Conservation (phyloP, 1,140 invertebrate species). For the Drosophila arizonae region DNA sequence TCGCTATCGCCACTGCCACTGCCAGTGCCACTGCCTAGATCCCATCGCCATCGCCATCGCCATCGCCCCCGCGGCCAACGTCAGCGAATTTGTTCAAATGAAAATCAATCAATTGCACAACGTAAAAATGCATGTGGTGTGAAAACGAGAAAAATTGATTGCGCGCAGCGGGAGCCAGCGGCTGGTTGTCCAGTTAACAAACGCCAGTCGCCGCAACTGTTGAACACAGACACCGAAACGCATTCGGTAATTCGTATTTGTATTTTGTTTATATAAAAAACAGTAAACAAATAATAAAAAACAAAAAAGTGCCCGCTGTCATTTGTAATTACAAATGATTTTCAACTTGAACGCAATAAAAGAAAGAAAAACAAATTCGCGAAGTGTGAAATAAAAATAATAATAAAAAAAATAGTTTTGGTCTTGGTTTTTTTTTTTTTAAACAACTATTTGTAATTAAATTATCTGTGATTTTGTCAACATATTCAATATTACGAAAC, state of each 20-base stretch:
- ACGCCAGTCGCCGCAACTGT: slow-evolving; percentile 24
- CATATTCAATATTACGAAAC: slow-evolving; percentile 60
- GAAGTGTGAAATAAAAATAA: slow-evolving; percentile 1
- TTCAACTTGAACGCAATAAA: slow-evolving; percentile 30
- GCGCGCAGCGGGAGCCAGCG: slow-evolving; percentile 53
- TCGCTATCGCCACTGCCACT: slow-evolving; percentile 12
- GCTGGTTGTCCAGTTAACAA: slow-evolving; percentile 31
- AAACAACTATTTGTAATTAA: slow-evolving; percentile 64
- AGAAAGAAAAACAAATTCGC: slow-evolving; percentile 40
- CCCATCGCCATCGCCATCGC: background rate
- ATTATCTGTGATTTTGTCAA: slow-evolving; percentile 80
- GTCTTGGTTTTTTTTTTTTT: background rate
- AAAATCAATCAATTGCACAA: slow-evolving; percentile 73
- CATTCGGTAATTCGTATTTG: slow-evolving; percentile 11
- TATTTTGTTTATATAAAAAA: slow-evolving; percentile 14
- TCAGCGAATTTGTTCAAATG: slow-evolving; percentile 48
- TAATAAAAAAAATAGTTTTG: slow-evolving; percentile 34
- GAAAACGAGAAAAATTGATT: slow-evolving; percentile 71
- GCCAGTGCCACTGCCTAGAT: slow-evolving; percentile 6
- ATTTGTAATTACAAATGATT: slow-evolving; percentile 72
- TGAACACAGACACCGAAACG: slow-evolving; percentile 32
- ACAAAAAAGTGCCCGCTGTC: slow-evolving; percentile 41
- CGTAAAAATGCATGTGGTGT: slow-evolving; percentile 59
- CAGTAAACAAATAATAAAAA: slow-evolving; percentile 31
- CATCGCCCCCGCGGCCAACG: slow-evolving; percentile 1